phyloP scores from a whole-genome alignment of 2,113 vertebrate species.

The Halcyon malimbica region DNA sequence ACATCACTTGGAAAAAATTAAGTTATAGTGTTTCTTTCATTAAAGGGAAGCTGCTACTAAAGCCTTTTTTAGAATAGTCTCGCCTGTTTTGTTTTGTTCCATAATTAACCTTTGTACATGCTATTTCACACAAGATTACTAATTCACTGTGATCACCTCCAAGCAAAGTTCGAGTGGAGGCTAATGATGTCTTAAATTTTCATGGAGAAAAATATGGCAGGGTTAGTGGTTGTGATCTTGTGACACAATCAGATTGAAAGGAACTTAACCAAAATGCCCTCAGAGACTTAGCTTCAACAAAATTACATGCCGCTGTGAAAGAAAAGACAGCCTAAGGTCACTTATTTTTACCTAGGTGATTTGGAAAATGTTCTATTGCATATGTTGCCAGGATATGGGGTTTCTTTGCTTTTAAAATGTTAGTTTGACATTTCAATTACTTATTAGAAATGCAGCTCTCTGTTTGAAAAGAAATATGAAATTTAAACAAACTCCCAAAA shows the following conservation, averaged over 20 bases:
- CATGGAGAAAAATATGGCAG: not conserved
- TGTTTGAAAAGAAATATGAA: not conserved
- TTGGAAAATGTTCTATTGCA: not conserved
- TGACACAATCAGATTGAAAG: conserved; percentile 9
- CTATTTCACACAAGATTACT: not conserved
- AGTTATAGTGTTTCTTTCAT: not conserved
- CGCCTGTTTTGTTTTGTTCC: not conserved
- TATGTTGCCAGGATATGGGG: not conserved
- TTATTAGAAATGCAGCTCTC: not conserved
- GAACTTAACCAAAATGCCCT: conserved; percentile 17
- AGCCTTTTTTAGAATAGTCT: not conserved
- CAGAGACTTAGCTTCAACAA: not conserved
- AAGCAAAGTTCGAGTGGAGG: not conserved
- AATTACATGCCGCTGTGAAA: not conserved
- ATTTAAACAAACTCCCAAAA: not conserved
- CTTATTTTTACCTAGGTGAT: not conserved
- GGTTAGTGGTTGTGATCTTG: conserved; percentile 9
- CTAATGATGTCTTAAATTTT: conserved; percentile 40
- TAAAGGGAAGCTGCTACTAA: not conserved
- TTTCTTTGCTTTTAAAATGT: not conserved
- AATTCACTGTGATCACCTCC: not conserved
- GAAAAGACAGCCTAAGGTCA: not conserved
- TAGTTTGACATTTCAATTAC: not conserved
- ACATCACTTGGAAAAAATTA: not conserved
- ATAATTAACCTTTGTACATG: not conserved